Evolutionary conservation across 2,888 invertebrate species (phyloP).

Genomic region (Gastrophysa polygoni): DNA sequence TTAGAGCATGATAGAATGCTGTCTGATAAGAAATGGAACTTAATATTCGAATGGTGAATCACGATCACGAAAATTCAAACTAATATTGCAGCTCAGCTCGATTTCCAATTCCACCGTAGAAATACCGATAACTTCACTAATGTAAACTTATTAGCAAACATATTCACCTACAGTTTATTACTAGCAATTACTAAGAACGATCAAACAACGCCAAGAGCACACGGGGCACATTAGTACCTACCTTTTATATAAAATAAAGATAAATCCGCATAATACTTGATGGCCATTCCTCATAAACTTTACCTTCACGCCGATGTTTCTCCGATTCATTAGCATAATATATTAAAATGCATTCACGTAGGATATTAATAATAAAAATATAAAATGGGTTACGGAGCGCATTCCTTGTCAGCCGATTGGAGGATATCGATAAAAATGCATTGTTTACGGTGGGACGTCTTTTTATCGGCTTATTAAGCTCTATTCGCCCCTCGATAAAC

Average conservation of each 20-base stretch:
- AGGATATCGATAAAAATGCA: background rate
- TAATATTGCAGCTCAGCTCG: too few species aligned
- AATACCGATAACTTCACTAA: too few species aligned
- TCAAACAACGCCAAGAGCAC: background rate
- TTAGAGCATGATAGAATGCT: too few species aligned
- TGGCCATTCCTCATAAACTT: background rate
- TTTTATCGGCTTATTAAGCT: background rate
- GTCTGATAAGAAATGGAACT: too few species aligned
- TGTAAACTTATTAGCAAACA: too few species aligned
- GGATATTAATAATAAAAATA: background rate
- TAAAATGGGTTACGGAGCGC: constrained; percentile 1
- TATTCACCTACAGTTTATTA: background rate
- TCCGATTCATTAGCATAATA: background rate
- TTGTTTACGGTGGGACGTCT: constrained; percentile 1
- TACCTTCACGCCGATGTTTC: background rate
- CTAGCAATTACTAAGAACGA: background rate
- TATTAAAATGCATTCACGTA: background rate
- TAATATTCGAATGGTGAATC: too few species aligned
- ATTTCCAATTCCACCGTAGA: too few species aligned
- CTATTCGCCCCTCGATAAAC: constrained; percentile 15
- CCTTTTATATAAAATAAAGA: background rate
- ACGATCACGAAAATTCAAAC: too few species aligned
- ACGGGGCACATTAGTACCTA: background rate
- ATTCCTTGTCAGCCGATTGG: background rate
- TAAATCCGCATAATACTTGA: background rate